Conservation (phyloP, 1,140 invertebrate genomes). For the Aphelinus certus region DNA sequence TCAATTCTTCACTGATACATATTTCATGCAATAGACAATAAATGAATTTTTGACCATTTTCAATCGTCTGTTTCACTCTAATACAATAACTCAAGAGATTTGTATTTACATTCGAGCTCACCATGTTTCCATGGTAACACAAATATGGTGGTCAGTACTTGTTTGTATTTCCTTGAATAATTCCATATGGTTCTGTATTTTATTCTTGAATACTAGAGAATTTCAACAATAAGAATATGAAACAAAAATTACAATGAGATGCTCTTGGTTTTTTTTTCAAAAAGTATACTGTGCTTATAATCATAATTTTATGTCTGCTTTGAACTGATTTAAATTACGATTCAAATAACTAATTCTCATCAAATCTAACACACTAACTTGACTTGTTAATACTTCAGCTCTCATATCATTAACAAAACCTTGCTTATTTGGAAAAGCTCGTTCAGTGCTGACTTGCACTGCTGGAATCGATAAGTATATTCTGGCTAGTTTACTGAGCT, state of each 20-base stretch:
- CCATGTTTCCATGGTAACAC: constrained; percentile 33
- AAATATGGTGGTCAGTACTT: not conserved
- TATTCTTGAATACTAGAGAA: no score
- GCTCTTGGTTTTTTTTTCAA: no score
- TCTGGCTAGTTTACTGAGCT: constrained; percentile 26
- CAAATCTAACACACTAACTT: constrained; percentile 34
- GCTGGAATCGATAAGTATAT: constrained; percentile 33
- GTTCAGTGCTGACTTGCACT: constrained; percentile 32
- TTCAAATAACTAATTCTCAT: constrained; percentile 38
- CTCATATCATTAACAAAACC: constrained; percentile 30
- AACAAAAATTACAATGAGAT: no score
- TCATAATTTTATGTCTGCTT: not conserved
- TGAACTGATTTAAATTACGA: constrained; percentile 33
- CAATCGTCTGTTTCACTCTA: no score
- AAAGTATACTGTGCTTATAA: no score
- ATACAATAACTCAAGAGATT: no score
- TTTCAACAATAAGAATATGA: no score
- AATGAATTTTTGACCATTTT: no score
- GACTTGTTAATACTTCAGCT: constrained; percentile 29
- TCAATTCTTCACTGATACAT: no score
- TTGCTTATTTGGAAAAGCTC: constrained; percentile 36
- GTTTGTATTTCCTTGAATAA: not conserved
- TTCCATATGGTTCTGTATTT: not conserved
- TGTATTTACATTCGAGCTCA: not conserved
- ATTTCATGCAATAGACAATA: no score